Evolutionary conservation across 2,888 invertebrate species (phyloP), one percentile per base, ranked within the genome.

Genomic region (Tetanocera ferruginea): DNA sequence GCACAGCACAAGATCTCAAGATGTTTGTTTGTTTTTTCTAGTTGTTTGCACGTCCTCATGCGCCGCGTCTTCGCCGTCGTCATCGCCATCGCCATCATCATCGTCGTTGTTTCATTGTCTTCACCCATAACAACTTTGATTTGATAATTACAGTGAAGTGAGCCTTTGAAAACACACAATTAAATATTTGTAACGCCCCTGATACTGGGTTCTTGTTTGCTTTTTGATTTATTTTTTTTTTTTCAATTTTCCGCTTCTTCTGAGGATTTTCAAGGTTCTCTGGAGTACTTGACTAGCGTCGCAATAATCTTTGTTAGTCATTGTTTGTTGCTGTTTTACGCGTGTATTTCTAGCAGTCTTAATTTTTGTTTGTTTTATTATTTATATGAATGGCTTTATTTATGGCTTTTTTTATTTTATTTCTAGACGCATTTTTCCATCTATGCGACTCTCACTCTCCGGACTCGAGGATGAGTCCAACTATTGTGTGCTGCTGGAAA

Each of bases 351-450:
- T 11, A 60, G 17, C 25, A 60, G 1, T 49, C 23, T 51, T 31
- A 28, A 34, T 69, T 51, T 11, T 3, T 28, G 51, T 52, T 25
- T 0, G 0, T 28, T 28, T 69, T 31, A 8, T 55, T 55, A 2
- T 71, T 19, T 28, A 19, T 71, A 55, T 55, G 11, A 43, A 3
- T 25, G 9, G 3, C 23, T 23, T 23, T 57, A 43, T 72, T 72
- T 72, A 14, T n/a, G 28, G 17, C 5, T 57, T 23, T 43, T 8
- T 69, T 5, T 52, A 80, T 69, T 75, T 72, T 78, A 55, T 66
- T 79, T 78, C 57, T 62, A 98, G 98, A 86, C 95, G 97, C 60
- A 97, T 98, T 97, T 98, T 98, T 89, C 98, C 98, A 0, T 94
- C 95, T 0, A 91, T 97, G 82, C 94, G 96, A 83, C 91, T 96